Evolutionary conservation across 2,113 vertebrate species (phyloP).

Genomic region (Lepus timidus): DNA sequence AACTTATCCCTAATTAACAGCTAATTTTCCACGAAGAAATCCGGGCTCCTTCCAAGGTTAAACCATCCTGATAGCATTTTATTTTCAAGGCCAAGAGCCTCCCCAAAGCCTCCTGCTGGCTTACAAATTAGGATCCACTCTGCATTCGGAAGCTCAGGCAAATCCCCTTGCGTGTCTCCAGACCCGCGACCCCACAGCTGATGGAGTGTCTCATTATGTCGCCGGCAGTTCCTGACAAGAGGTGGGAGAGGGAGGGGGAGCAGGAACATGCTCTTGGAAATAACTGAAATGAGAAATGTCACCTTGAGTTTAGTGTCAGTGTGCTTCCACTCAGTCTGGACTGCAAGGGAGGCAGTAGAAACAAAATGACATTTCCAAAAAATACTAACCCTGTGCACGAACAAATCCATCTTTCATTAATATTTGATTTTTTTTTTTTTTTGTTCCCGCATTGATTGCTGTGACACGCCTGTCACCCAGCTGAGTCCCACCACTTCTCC

Average conservation of each 20-base stretch:
- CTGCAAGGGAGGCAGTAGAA: conserved; percentile 47
- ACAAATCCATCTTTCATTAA: conserved; percentile 67
- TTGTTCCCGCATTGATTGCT: conserved; percentile 20
- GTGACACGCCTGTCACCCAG: conserved; percentile 60
- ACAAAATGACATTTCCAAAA: conserved; percentile 65
- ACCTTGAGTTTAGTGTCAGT: conserved; percentile 64
- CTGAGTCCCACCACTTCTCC: conserved; percentile 49
- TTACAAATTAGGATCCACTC: conserved; percentile 24
- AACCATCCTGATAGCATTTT: conserved; percentile 11
- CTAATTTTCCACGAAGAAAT: conserved; percentile 22
- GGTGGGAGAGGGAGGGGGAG: conserved; percentile 37
- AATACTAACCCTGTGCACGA: background rate
- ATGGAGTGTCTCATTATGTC: conserved; percentile 73
- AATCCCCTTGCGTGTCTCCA: background rate
- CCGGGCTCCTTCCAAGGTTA: conserved; percentile 23
- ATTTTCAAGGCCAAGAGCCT: background rate
- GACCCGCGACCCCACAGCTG: conserved; percentile 12
- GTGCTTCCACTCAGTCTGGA: conserved; percentile 35
- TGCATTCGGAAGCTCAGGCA: conserved; percentile 23
- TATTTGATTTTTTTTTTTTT: conserved; percentile 61
- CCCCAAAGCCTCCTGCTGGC: background rate
- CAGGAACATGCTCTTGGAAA: conserved; percentile 59
- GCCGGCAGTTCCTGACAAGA: conserved; percentile 67
- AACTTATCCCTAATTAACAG: background rate
- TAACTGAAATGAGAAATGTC: conserved; percentile 79